Evolutionary conservation across 2,113 vertebrate genomes (phyloP).

Genomic region (Saccopteryx leptura): DNA sequence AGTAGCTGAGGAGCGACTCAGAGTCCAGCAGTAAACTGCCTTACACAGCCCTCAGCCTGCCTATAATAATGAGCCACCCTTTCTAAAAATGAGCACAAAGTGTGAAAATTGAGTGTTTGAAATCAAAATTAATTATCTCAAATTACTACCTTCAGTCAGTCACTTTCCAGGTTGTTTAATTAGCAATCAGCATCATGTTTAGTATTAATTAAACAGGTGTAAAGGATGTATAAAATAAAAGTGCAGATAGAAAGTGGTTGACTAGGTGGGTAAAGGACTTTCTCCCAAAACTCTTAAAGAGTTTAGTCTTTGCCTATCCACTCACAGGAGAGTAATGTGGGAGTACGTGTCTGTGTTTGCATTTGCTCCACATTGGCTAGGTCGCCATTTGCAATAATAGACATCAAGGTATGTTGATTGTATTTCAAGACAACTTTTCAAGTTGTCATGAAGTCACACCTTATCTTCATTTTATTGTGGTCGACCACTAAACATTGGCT

Average conservation of each 20-base stretch:
- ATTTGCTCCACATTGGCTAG: neutral
- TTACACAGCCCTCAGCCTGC: conserved; percentile 53
- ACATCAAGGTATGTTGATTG: neutral
- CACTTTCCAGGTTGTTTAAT: conserved; percentile 84
- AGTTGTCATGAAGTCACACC: conserved; percentile 37
- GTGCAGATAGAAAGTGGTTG: conserved; percentile 68
- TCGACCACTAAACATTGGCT: conserved; percentile 25
- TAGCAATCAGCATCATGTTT: conserved; percentile 83
- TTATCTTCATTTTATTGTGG: conserved; percentile 60
- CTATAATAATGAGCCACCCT: conserved; percentile 78
- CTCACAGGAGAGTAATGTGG: conserved; percentile 13
- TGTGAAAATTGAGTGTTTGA: conserved; percentile 85
- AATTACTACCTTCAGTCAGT: conserved; percentile 86
- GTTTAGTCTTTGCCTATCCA: conserved; percentile 60
- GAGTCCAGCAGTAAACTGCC: conserved; percentile 70
- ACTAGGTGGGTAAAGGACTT: conserved; percentile 76
- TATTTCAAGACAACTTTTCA: conserved; percentile 59
- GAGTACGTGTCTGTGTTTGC: neutral
- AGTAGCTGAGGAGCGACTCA: neutral
- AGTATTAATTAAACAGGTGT: conserved; percentile 86
- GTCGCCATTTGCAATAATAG: neutral
- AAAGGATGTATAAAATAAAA: conserved; percentile 83
- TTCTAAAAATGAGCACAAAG: conserved; percentile 84
- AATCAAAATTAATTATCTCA: conserved; percentile 86
- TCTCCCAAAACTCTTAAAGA: conserved; percentile 72